These are phyloP conservation scores for Pollenia griseotomentosa DNA, from an alignment of 2,888 invertebrate species.

Conservation along the genomic window DNA sequence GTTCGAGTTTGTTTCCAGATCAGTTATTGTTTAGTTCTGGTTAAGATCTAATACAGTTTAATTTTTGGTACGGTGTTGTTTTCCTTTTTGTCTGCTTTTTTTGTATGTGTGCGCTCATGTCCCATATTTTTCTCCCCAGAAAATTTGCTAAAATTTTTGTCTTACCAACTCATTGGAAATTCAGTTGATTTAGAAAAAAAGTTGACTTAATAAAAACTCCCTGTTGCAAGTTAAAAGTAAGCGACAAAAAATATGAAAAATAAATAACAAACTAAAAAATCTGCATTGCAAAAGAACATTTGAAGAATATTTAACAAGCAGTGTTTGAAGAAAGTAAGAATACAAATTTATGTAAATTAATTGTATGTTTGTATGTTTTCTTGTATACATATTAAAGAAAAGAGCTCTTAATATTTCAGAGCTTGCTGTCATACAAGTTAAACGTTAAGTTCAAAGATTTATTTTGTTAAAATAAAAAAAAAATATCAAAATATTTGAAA, in stretches of 20 bases:
- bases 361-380: too few relatives aligned
- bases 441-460: neutral
- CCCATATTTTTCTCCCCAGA: slow-evolving; percentile 33
- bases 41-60: too few relatives aligned
- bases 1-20: too few relatives aligned
- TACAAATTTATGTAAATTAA: slow-evolving; percentile 2
- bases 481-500: too few relatives aligned
- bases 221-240: neutral
- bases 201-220: slow-evolving; percentile 16
- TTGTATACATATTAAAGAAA: slow-evolving; percentile 8
- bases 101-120: neutral
- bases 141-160: slow-evolving; percentile 22
- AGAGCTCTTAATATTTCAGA: slow-evolving; percentile 15
- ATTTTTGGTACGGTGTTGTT: neutral
- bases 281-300: slow-evolving; percentile 22
- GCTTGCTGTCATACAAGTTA: neutral
- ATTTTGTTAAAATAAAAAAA: neutral
- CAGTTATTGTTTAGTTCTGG: too few relatives aligned
- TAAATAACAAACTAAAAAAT: slow-evolving; percentile 15
- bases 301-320: neutral
- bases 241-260: slow-evolving; percentile 10
- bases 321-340: neutral
- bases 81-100: neutral
- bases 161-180: slow-evolving; percentile 44
- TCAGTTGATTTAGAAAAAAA: slow-evolving; percentile 42